These are phyloP conservation scores for Philopedon plagiatum DNA, from an alignment of 2,888 invertebrate genomes.

Conservation along the genomic window DNA sequence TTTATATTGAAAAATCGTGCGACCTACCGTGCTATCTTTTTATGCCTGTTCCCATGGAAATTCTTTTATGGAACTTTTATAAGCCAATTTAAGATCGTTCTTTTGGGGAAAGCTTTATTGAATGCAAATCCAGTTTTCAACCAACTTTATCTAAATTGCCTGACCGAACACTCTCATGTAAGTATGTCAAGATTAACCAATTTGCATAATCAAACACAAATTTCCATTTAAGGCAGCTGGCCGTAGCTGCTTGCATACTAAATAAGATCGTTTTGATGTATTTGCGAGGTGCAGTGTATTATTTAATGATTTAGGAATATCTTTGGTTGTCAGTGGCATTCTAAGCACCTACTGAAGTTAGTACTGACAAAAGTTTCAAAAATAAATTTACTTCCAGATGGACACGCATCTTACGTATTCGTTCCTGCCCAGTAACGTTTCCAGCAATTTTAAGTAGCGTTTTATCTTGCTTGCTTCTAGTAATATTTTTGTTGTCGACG, in stretches of 20 bases:
- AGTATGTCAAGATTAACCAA: constrained; percentile 40
- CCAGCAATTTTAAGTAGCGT: too few relatives aligned
- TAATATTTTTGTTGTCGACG: too few relatives aligned
- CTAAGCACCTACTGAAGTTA: too few relatives aligned
- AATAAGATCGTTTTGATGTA: constrained; percentile 22
- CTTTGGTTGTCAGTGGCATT: too few relatives aligned
- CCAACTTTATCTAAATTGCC: constrained; percentile 38
- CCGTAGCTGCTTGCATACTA: constrained; percentile 21
- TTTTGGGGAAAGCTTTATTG: constrained; percentile 19
- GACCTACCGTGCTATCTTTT: not conserved
- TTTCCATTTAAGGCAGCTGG: constrained; percentile 30
- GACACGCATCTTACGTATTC: too few relatives aligned
- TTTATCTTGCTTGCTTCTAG: too few relatives aligned
- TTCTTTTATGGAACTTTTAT: constrained; percentile 10
- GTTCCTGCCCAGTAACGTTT: too few relatives aligned
- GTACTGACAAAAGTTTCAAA: too few relatives aligned
- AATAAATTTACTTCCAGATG: too few relatives aligned
- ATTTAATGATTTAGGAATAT: too few relatives aligned
- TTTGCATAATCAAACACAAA: constrained; percentile 39
- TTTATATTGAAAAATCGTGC: constrained; percentile 8
- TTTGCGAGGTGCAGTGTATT: not conserved
- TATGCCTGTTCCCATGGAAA: constrained; percentile 2
- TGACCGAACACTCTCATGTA: constrained; percentile 28
- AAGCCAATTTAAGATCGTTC: constrained; percentile 13
- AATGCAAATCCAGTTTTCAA: constrained; percentile 18